Base-by-base conservation (phyloP, 2,888 invertebrate species). In the Chymomyza fuscimana region DNA sequence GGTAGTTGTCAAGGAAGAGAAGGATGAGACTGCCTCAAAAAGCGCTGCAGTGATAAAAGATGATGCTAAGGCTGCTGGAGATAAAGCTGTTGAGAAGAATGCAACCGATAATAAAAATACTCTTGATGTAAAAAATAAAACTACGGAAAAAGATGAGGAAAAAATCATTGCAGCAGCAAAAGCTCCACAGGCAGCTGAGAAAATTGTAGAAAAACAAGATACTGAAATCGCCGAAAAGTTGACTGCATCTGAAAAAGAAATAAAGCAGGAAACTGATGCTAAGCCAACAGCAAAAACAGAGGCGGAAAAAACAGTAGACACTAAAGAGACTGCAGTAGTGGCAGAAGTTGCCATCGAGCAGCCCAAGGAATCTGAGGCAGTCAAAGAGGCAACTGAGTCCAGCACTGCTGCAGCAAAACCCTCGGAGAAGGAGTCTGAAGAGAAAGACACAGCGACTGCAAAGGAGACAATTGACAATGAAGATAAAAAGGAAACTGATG, bases 221-320 rank as follows among this genome's bases (percentile, higher is more conserved):
- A 76, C 87, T 66, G 79, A 87, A 64, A 81, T 73, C 12, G 74
- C 78, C 5, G 89, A 77, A 67, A 89, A 78, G 67, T 81, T 73
- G 70, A 77, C 77, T 67, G 74, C 87, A 65, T 86, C 67, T 19
- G 61, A 73, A 63, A 63, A 70, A 29, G 61, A 63, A 29, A 40
- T 63, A 22, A 62, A 70, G n/a, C 9, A 56, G 22, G 29, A 10
- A 2, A 16, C 29, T 22, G 73, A 71, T 32, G 60, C 66, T n/a
- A 76, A 74, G 46, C 16, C 54, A 25, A 58, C 54, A 69, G 60
- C 9, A 54, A 67, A 59, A 51, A 56, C 36, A 16, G 40, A 50
- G 16, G 52, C 72, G 46, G 5, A 65, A 59, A 59, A 67, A 29
- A 4, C 72, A 67, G 25, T 36, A 29, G 60, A 56, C 7, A 59